phyloP scores from a whole-genome alignment of 2,888 invertebrate genomes.

The Pimpla rufipes region DNA sequence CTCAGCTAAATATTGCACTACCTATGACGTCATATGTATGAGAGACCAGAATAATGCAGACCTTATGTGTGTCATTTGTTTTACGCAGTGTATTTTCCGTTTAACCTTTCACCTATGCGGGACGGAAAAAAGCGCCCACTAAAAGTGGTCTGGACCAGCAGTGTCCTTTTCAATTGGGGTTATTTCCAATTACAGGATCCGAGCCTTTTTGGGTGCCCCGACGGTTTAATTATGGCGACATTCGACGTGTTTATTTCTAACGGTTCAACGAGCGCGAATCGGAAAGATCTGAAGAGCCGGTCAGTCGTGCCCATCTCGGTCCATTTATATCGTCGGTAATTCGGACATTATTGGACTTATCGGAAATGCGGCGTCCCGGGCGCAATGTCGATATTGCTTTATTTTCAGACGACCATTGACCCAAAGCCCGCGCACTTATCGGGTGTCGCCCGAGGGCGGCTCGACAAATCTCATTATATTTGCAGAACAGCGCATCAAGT shows the following conservation, averaged over 20 bases:
- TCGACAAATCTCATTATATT: constrained; percentile 19
- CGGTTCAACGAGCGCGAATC: not conserved
- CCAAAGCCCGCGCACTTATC: constrained; percentile 2
- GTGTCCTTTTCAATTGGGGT: constrained; percentile 24
- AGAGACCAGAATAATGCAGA: not conserved
- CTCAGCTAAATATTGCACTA: not conserved
- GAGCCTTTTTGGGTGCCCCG: constrained; percentile 2
- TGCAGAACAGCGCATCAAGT: constrained; percentile 18
- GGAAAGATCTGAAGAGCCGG: not conserved
- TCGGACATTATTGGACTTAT: constrained; percentile 5
- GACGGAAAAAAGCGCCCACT: constrained; percentile 1
- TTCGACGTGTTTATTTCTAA: constrained; percentile 14
- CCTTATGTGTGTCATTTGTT: not conserved
- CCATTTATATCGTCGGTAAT: constrained; percentile 10
- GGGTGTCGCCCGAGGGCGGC: not conserved
- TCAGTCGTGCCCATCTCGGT: not conserved
- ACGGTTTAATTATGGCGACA: constrained; percentile 41
- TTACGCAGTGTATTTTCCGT: constrained; percentile 11
- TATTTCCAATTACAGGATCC: constrained; percentile 33
- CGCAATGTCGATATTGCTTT: not conserved
- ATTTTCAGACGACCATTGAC: constrained; percentile 35
- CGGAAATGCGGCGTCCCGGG: not conserved
- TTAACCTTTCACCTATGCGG: constrained; percentile 52
- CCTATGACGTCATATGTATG: not conserved
- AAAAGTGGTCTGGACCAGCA: constrained; percentile 36